Base-by-base conservation (phyloP, 2,888 invertebrate genomes). In the Crioceris asparagi region DNA sequence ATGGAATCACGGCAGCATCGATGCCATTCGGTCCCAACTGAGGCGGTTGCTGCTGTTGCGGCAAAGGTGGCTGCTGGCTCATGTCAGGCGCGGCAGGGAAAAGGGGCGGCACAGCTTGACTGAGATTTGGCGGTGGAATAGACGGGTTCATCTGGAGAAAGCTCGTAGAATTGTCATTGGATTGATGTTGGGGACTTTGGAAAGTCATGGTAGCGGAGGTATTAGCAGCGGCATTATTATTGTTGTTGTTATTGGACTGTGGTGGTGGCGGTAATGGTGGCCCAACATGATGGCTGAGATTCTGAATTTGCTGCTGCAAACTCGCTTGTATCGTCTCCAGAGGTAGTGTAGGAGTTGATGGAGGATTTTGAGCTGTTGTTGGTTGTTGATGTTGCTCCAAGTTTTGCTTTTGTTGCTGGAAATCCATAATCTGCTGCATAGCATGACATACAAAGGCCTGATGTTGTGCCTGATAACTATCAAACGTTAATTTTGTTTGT, bases 401-500 rank as follows among this genome's bases (percentile, higher is more conserved):
- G 36, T 48, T 50, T 39, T 57, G 59, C 39, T 57, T 84, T 59
- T 86, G 85, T 60, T 83, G 79, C 58, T 88, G 85, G 34, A 84
- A 67, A 51, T 80, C 84, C 54, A 85, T 81, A 52, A 92, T 86
- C 64, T 90, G 90, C 58, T 86, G 82, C 65, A 84, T 72, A 4
- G 93, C 84, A 66, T 97, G 97, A 40, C 81, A 76, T 8, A 91
- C 85, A 61, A 93, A 97, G 8, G 93, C 87, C 63, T 92, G 86
- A 68, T 98, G 97, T 60, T 98, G 97, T 26, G 84, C 78, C 67
- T 62, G 60, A 41, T 65, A 65, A 65, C 79, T 79, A 54, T 87
- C 85, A 56, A 90, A 88, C 1, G 86, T 84, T 30, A 78, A 70
- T 65, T 90, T 88, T 4, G 90, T 85, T 45, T 81, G 77, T 47